These are phyloP conservation scores for Capra hircus DNA, from an alignment of 2,113 vertebrate genomes.

Conservation along the genomic window DNA sequence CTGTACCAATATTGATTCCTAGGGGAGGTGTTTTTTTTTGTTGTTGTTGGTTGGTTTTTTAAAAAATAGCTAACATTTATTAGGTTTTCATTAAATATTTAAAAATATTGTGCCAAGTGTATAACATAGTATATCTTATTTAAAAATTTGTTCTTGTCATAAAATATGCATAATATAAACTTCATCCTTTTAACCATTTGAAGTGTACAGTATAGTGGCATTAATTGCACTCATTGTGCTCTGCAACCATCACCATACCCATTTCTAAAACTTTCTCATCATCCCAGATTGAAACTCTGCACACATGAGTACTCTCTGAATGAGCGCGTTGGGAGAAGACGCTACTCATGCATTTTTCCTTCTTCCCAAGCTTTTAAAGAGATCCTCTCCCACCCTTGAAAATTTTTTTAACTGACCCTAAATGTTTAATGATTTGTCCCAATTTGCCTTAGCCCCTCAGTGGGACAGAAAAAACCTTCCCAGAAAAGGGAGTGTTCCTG, in stretches of 20 bases:
- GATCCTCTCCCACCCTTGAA: background rate
- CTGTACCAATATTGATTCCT: background rate
- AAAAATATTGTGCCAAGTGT: background rate
- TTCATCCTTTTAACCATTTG: background rate
- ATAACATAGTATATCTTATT: background rate
- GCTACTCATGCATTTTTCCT: background rate
- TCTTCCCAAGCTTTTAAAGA: background rate
- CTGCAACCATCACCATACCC: background rate
- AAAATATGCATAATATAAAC: background rate
- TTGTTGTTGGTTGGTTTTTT: background rate
- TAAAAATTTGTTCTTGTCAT: background rate
- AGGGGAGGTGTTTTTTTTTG: background rate
- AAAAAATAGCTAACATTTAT: background rate
- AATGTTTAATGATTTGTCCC: background rate
- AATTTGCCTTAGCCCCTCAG: background rate
- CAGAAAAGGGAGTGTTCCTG: background rate
- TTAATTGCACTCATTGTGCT: background rate
- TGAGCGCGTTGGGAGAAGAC: background rate
- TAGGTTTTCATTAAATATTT: background rate
- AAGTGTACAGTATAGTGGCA: background rate
- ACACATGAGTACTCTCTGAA: background rate
- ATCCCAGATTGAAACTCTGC: background rate
- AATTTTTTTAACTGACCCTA: background rate
- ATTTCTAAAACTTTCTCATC: background rate
- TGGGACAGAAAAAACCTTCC: background rate